Evolutionary conservation across 2,797 vertebrate species (phyloP), one percentile per base, ranked within the genome.

Genomic region (Characodon lateralis): DNA sequence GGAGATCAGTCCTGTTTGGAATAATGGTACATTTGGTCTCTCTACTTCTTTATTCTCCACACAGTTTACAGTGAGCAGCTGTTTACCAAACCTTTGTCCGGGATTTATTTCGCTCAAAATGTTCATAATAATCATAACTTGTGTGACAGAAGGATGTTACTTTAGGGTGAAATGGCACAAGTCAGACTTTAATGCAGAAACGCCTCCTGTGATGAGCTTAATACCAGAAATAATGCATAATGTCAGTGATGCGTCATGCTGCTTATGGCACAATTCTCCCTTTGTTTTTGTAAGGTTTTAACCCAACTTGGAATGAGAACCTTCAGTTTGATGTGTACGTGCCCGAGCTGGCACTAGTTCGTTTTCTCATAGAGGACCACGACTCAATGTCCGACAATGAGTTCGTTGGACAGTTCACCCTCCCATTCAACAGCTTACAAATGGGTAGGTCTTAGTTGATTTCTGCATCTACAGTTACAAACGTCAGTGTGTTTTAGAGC

Each of bases 351-450:
- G 96, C 98, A 0, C 65, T 99, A 0, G 93, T 99, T 59, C 96
- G 98, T 59, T 99, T 99, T 46, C 50, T 96, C 66, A 93, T 99
- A 0, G 96, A 99, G 83, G 98, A 99, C 85, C 90, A 98, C 0
- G 98, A 99, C 55, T 71, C 89, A 2, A 89, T 93, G 0, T 96
- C 97, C 4, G 93, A 89, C 55, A 99, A 99, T 0, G 98, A 99
- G 79, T 98, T 99, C 70, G 92, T 99, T 0, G 98, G 96, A 24
- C 98, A 99, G 86, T 97, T 95, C 92, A 97, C 97, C 0, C 88
- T 98, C 73, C 98, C 98, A 7, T 95, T 99, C 91, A 94, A 87
- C 70, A 97, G 97, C 84, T 87, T 99, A 76, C 96, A 97, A 90
- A 95, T 96, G 93, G 98, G 98, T 99, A 84, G 94, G 95, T 91